Evolutionary conservation across 1,140 invertebrate species (phyloP).

Genomic region (Formica exsecta): DNA sequence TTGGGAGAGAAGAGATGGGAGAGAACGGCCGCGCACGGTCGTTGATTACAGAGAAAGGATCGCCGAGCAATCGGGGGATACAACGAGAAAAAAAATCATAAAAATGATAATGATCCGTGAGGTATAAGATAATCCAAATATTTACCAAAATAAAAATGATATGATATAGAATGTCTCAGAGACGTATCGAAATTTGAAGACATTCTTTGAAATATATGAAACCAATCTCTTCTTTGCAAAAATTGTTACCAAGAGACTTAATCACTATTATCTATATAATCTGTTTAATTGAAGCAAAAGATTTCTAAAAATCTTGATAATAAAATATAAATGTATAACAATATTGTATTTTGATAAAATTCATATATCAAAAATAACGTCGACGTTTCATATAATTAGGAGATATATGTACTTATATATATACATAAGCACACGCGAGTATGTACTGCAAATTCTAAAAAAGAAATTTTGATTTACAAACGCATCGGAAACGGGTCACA

Average conservation of each 20-base stretch:
- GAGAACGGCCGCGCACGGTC: not conserved
- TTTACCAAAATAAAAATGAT: not conserved
- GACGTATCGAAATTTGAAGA: not conserved
- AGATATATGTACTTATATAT: not conserved
- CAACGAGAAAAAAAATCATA: conserved; percentile 33
- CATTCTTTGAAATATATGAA: not conserved
- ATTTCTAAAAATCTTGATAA: not conserved
- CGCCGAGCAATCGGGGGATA: not conserved
- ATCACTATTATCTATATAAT: not conserved
- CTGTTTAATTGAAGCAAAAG: not conserved
- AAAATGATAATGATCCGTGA: too few species aligned
- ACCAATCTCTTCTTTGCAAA: not conserved
- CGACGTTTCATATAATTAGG: not conserved
- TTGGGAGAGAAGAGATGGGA: not conserved
- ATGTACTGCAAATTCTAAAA: not conserved
- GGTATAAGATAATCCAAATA: too few species aligned
- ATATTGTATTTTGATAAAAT: not conserved
- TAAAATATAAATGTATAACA: not conserved
- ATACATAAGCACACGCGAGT: not conserved
- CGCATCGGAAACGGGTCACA: conserved; percentile 24
- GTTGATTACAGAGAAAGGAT: conserved; percentile 52
- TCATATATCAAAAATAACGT: not conserved
- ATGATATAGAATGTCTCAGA: not conserved
- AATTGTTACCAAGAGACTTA: not conserved
- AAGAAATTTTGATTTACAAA: conserved; percentile 41